Base-by-base conservation (phyloP, 2,888 invertebrate species). In the Mactromeris polynyma region DNA sequence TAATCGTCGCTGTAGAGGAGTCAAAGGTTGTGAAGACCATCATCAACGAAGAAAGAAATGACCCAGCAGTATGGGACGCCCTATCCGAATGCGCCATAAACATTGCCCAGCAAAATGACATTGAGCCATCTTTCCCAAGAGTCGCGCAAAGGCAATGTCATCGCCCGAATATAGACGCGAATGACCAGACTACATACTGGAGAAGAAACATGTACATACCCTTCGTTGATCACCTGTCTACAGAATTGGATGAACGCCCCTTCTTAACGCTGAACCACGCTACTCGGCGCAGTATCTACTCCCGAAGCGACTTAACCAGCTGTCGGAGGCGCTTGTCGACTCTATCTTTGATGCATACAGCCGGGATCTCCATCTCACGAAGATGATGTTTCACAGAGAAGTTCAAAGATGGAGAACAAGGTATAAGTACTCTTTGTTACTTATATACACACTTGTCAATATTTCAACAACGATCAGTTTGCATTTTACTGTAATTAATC, bases 1-100 rank as follows among this genome's bases (percentile, higher is more conserved):
- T 83, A 14, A 7, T 73, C 31, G 83, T 83, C 6, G 83, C 83
- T 73, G 83, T 83, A 7, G 73, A 83, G 31, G 73, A 83, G 26
- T 9, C 83, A 19, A 58, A 46, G 54, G 54, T 81, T 51, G 58
- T 81, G 7, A 81, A 64, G n/a, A 7, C 17, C 1, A 81, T 81
- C 46, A 26, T 51, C 2, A 51, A 81, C 19, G 31, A 46, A 9
- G 81, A 81, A 81, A 11, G 81, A 51, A 51, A 81, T 38, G 81
- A 81, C 81, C 81, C 46, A 81, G 46, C 81, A 19, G 82, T 33
- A 9, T 82, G 82, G 82, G 82, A 82, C 38, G 38, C 82, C 14
- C 64, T 82, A 17, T 82, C 3, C 38, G 64, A 82, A 58, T 33
- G 36, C 3, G 80, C 80, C 1, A 26, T n/a, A 4, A 26, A 26